These are phyloP conservation scores for Nanger granti DNA, from an alignment of 2,113 vertebrate species.

Conservation along the genomic window DNA sequence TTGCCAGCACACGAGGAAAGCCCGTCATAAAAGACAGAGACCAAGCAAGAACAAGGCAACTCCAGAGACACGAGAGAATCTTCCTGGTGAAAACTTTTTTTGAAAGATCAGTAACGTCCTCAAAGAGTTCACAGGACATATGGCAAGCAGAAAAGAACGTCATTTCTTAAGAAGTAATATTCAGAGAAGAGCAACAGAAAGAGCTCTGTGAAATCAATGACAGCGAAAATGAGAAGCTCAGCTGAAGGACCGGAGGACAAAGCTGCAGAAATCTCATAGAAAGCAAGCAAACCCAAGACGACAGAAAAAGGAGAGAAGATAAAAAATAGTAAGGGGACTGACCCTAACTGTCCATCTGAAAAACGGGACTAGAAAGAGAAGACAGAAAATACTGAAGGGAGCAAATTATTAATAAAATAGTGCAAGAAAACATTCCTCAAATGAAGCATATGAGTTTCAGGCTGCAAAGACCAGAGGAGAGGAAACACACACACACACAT, in stretches of 20 bases:
- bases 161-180: conserved; percentile 20
- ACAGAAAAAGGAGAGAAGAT: not conserved
- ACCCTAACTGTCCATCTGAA: not conserved
- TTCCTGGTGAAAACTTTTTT: not conserved
- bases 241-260: not conserved
- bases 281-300: not conserved
- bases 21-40: not conserved
- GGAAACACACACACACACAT: not conserved
- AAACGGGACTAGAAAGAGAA: not conserved
- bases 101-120: not conserved
- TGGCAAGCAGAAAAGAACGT: not conserved
- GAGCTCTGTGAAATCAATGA: not conserved
- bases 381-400: not conserved
- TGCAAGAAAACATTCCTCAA: not conserved
- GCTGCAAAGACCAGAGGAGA: not conserved
- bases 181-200: not conserved
- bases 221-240: not conserved
- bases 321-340: not conserved
- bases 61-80: not conserved
- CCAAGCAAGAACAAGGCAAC: not conserved
- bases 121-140: not conserved
- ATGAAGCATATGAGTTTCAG: not conserved
- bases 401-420: not conserved
- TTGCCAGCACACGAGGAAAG: not conserved
- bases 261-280: not conserved